Conservation (phyloP, 2,797 vertebrate genomes). For the Urosaurus nigricauda region DNA sequence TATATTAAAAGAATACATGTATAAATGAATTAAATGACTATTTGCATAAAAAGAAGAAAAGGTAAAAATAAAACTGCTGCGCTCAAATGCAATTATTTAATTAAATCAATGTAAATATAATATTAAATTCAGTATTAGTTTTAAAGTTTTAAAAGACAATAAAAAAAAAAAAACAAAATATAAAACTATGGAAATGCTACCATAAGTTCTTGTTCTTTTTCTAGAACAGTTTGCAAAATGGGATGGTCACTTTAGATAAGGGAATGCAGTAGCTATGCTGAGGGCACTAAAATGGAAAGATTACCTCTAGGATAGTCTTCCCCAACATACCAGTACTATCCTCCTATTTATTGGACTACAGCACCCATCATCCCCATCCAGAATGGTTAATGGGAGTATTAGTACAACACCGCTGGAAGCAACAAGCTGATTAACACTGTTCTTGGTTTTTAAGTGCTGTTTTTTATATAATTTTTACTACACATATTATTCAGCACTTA, state of each 20-base stretch:
- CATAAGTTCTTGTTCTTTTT: background rate
- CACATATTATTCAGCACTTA: constrained; percentile 11
- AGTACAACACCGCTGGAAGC: background rate
- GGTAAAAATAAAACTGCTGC: background rate
- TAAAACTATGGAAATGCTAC: background rate
- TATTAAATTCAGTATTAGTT: background rate
- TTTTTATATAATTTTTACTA: background rate
- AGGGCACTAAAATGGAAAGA: background rate
- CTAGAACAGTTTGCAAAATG: background rate
- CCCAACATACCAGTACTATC: too few relatives aligned
- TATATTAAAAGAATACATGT: too few relatives aligned
- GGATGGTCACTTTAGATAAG: background rate
- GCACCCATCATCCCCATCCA: too few relatives aligned
- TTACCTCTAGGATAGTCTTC: background rate
- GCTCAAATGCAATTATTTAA: background rate
- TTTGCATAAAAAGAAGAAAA: too few relatives aligned
- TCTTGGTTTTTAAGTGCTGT: background rate
- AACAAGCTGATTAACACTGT: background rate
- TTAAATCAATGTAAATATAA: background rate
- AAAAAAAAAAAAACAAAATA: background rate
- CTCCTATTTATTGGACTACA: too few relatives aligned
- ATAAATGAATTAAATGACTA: too few relatives aligned
- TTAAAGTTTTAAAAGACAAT: background rate
- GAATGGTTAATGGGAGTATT: too few relatives aligned
- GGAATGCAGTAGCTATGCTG: background rate